Conservation (phyloP, 2,797 vertebrate genomes). For the Setipinna tenuifilis region DNA sequence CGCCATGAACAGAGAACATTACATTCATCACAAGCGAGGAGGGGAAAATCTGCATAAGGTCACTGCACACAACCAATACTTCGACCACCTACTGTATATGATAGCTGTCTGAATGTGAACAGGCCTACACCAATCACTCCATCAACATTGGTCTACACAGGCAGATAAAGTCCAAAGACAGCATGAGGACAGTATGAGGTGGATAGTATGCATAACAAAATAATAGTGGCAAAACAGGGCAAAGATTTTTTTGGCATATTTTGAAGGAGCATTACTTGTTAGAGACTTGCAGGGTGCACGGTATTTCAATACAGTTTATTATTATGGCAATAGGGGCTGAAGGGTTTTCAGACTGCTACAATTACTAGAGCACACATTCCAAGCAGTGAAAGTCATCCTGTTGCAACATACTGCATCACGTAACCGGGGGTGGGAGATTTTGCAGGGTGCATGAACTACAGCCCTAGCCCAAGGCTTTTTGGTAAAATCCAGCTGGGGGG, state of each 20-base stretch:
- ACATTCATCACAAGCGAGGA: neutral
- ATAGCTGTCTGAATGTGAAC: neutral
- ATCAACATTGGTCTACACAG: neutral
- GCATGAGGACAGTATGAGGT: neutral
- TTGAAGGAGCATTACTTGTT: neutral
- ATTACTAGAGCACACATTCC: slow-evolving; percentile 6
- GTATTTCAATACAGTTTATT: neutral
- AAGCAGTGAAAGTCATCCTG: slow-evolving; percentile 6
- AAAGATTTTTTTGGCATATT: neutral
- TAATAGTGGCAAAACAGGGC: neutral
- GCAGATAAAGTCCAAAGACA: neutral
- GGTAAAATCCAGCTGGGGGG: neutral
- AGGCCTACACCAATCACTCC: no score
- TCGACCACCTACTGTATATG: neutral
- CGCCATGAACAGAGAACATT: neutral
- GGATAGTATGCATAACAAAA: neutral
- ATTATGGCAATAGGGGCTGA: neutral
- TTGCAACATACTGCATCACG: slow-evolving; percentile 4
- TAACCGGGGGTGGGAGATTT: neutral
- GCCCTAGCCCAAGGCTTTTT: neutral
- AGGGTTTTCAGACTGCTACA: neutral
- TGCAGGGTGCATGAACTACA: neutral
- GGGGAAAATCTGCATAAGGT: neutral
- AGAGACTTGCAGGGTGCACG: neutral
- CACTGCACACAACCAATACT: neutral